These are phyloP conservation scores for Mythimna ferrago DNA, from an alignment of 2,888 invertebrate genomes.

Conservation along the genomic window DNA sequence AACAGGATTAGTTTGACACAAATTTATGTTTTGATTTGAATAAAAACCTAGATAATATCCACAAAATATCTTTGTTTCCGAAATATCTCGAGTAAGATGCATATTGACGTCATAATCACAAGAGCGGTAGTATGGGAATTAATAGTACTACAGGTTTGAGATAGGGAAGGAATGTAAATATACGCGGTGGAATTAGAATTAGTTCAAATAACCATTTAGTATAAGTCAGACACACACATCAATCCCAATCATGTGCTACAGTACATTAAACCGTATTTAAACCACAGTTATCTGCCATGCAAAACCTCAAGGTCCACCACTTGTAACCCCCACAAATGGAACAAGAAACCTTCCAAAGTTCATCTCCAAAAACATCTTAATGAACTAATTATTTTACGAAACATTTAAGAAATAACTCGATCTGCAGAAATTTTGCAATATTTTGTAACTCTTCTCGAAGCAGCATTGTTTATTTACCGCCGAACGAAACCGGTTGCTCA, in stretches of 20 bases:
- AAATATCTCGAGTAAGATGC: no score
- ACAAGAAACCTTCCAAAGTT: conserved; percentile 24
- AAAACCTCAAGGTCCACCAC: conserved; percentile 22
- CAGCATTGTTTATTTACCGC: conserved; percentile 46
- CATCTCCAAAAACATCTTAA: conserved; percentile 39
- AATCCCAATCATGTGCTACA: neutral
- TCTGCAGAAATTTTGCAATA: conserved; percentile 42
- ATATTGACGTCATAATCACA: no score
- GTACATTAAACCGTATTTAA: neutral
- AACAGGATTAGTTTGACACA: no score
- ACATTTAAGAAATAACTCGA: conserved; percentile 38
- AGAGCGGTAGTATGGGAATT: no score
- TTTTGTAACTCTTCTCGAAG: conserved; percentile 47
- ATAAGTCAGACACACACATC: neutral
- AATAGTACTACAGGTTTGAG: no score
- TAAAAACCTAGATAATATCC: no score
- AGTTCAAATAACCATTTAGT: neutral
- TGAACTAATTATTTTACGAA: conserved; percentile 48
- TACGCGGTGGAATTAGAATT: neutral
- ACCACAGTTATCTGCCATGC: neutral
- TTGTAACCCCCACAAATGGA: conserved; percentile 3
- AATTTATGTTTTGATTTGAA: no score
- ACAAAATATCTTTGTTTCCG: no score
- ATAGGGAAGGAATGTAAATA: neutral
- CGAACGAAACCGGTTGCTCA: conserved; percentile 34